A percentile compares a stretch with the other conserved stretches of the same genome.
These are phyloP conservation scores for Anhinga rufa DNA, from an alignment of 2,113 vertebrate genomes.

Conservation along the genomic window DNA sequence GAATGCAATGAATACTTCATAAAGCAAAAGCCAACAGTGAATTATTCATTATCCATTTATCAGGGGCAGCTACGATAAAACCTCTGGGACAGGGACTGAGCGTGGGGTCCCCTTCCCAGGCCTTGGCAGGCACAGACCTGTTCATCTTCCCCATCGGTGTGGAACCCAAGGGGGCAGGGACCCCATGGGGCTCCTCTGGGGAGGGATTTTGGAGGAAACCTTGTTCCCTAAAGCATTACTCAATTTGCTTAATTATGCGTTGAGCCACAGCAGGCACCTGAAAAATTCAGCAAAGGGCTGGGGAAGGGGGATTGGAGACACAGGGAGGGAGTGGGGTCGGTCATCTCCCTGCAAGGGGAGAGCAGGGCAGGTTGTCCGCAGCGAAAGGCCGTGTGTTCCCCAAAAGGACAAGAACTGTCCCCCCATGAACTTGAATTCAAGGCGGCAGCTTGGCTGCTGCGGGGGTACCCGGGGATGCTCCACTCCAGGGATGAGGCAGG, in stretches of 20 bases:
- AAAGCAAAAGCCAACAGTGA: slow-evolving; percentile 36
- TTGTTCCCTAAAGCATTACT: neutral
- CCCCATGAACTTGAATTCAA: neutral
- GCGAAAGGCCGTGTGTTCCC: accelerated
- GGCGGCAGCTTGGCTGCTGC: neutral
- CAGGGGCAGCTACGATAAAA: neutral
- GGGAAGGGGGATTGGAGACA: neutral
- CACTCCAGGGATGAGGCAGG: accelerated
- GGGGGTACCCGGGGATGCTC: neutral
- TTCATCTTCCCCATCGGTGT: accelerated
- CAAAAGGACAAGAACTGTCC: accelerated
- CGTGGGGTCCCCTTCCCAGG: neutral
- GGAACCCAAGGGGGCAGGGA: neutral
- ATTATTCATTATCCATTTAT: slow-evolving; percentile 44
- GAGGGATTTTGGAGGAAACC: neutral
- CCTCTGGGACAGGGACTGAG: neutral
- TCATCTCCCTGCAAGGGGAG: no score
- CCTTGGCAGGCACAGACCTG: neutral
- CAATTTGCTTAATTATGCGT: accelerated
- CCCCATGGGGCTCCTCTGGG: accelerated
- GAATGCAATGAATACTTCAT: slow-evolving; percentile 27
- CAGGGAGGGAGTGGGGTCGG: accelerated
- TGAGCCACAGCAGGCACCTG: neutral
- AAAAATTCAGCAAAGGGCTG: neutral
- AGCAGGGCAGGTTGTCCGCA: accelerated